Percentiles rank a stretch among this genome's conserved stretches.
These are phyloP conservation scores for Terebella lapidaria DNA, from an alignment of 2,888 invertebrate genomes.

Conservation along the genomic window DNA sequence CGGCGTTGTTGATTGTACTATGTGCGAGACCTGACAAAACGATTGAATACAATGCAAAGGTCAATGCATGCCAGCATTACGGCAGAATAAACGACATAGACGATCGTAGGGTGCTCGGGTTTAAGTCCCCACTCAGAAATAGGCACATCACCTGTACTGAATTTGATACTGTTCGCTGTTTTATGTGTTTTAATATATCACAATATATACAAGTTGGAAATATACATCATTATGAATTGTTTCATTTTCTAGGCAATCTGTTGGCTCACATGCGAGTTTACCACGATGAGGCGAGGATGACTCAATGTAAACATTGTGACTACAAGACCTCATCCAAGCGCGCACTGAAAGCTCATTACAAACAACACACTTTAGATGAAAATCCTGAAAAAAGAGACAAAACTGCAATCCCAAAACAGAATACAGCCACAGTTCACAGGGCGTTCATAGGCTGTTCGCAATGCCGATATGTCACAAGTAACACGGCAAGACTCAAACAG, in stretches of 20 bases:
- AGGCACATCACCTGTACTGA: too few relatives aligned
- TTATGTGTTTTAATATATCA: too few relatives aligned
- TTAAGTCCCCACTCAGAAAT: too few relatives aligned
- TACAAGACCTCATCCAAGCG: conserved; percentile 45
- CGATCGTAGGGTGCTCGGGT: too few relatives aligned
- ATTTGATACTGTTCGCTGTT: too few relatives aligned
- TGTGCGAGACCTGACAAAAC: too few relatives aligned
- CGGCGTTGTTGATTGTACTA: too few relatives aligned
- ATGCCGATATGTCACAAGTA: conserved; percentile 40
- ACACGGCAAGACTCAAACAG: conserved; percentile 37
- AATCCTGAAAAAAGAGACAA: conserved; percentile 29
- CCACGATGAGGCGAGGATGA: conserved; percentile 38
- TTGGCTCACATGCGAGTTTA: conserved; percentile 46
- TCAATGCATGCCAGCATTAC: too few relatives aligned
- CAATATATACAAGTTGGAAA: too few relatives aligned
- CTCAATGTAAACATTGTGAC: conserved; percentile 42
- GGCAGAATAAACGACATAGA: too few relatives aligned
- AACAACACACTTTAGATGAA: conserved; percentile 36
- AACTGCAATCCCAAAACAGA: conserved; percentile 37
- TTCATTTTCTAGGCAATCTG: conserved; percentile 52
- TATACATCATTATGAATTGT: too few relatives aligned
- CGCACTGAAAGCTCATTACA: conserved; percentile 41
- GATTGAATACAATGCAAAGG: too few relatives aligned
- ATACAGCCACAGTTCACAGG: conserved; percentile 36
- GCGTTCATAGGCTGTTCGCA: conserved; percentile 38